Percentiles rank a stretch among this genome's conserved stretches.
phyloP scores from a whole-genome alignment of 2,888 invertebrate species.

The Oxyteleia sp. region DNA sequence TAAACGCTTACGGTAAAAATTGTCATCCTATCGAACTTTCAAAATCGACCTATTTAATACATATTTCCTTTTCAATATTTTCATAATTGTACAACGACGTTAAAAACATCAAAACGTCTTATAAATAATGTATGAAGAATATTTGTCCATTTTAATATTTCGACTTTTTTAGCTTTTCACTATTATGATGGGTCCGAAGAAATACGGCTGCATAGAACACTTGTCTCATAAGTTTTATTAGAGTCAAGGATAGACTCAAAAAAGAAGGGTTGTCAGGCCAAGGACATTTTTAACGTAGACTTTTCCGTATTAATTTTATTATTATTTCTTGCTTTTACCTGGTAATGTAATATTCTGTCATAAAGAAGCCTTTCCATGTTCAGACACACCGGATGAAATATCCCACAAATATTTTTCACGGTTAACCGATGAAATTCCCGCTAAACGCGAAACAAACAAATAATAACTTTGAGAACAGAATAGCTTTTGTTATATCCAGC shows the following conservation, averaged over 20 bases:
- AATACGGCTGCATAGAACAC: constrained; percentile 24
- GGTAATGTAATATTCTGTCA: constrained; percentile 40
- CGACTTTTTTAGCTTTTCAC: constrained; percentile 48
- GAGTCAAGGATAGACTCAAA: constrained; percentile 59
- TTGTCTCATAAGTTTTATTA: constrained; percentile 51
- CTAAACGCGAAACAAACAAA: constrained; percentile 23
- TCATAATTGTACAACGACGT: not conserved
- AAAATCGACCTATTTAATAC: constrained; percentile 2
- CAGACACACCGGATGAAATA: constrained; percentile 13
- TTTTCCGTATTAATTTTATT: constrained; percentile 53
- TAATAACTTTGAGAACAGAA: constrained; percentile 9
- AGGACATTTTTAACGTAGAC: constrained; percentile 55
- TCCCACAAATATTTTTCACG: constrained; percentile 43
- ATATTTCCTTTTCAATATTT: not conserved
- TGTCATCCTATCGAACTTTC: not conserved
- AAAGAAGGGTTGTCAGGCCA: constrained; percentile 68
- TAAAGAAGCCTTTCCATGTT: constrained; percentile 45
- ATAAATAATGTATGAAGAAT: constrained; percentile 44
- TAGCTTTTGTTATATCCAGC: too few species aligned
- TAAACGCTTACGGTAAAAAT: not conserved
- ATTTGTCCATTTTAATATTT: constrained; percentile 32
- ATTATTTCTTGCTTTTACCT: constrained; percentile 60
- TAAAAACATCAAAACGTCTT: constrained; percentile 19
- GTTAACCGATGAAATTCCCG: constrained; percentile 23
- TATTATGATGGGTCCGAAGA: constrained; percentile 29